Conservation (phyloP, 2,888 invertebrate genomes). For the Dolichopus griseipennis region DNA sequence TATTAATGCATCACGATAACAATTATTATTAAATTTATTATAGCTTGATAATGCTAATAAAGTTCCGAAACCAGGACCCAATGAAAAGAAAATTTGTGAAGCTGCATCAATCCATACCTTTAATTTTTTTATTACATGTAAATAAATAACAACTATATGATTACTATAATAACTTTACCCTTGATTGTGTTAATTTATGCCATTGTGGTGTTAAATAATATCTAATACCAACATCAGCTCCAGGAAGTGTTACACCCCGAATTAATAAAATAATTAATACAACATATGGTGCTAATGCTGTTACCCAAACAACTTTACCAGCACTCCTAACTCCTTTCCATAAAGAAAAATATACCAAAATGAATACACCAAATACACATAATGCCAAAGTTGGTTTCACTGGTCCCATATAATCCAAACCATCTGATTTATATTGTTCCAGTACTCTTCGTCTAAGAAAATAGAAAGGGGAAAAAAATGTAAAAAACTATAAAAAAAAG, state of each 20-base stretch:
- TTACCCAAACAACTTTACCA: conserved; percentile 95
- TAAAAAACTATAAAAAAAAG: not conserved
- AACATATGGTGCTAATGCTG: conserved; percentile 85
- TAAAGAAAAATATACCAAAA: conserved; percentile 88
- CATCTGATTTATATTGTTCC: conserved; percentile 72
- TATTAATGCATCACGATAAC: conserved; percentile 77
- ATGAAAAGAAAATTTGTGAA: conserved; percentile 86
- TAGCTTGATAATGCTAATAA: conserved; percentile 83
- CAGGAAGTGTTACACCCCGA: conserved; percentile 76
- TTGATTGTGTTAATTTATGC: conserved; percentile 69
- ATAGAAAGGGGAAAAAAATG: not conserved
- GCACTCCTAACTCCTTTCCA: conserved; percentile 93
- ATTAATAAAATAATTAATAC: conserved; percentile 77
- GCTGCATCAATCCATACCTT: conserved; percentile 92
- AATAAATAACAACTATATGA: no score
- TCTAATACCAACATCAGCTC: conserved; percentile 73
- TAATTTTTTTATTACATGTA: conserved; percentile 10
- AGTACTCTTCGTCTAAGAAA: conserved; percentile 68
- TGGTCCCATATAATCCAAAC: conserved; percentile 78
- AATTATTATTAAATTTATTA: conserved; percentile 89
- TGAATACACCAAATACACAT: conserved; percentile 83
- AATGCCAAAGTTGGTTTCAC: conserved; percentile 82
- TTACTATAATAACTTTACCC: conserved; percentile 44
- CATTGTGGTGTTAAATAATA: conserved; percentile 86
- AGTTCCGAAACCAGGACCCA: conserved; percentile 89